These are phyloP conservation scores for Aramus guarauna DNA, from an alignment of 2,113 vertebrate species.

Conservation along the genomic window DNA sequence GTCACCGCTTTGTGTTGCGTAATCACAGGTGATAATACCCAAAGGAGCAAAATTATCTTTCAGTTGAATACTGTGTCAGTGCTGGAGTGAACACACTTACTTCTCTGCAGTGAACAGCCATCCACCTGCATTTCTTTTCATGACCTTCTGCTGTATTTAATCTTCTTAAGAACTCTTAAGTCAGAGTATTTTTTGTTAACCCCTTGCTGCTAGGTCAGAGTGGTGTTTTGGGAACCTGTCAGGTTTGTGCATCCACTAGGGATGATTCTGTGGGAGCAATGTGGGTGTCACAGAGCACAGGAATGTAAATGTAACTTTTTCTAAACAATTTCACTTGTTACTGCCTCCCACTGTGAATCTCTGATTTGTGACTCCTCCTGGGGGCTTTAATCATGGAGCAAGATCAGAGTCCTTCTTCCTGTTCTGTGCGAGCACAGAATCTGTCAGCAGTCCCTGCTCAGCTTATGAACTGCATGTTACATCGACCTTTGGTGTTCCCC, in stretches of 20 bases:
- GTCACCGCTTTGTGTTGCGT: neutral
- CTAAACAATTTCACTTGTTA: neutral
- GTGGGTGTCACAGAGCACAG: neutral
- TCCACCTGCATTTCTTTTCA: neutral
- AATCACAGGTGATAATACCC: neutral
- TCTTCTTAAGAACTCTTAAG: constrained; percentile 50
- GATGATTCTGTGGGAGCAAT: neutral
- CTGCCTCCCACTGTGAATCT: neutral
- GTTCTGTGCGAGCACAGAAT: neutral
- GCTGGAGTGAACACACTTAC: neutral
- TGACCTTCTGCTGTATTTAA: constrained; percentile 46
- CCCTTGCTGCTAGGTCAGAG: neutral
- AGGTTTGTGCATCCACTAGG: neutral
- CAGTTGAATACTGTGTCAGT: neutral
- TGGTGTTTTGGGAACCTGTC: neutral
- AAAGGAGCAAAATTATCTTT: neutral
- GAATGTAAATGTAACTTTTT: neutral
- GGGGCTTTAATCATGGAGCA: neutral
- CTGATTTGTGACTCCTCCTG: neutral
- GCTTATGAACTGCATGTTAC: neutral
- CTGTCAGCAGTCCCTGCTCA: neutral
- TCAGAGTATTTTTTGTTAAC: constrained; percentile 15
- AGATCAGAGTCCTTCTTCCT: neutral
- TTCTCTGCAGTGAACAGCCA: neutral
- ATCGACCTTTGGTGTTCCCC: neutral